Percentiles rank a stretch among this genome's conserved stretches.
These are phyloP conservation scores for Phorcus lineatus DNA, from an alignment of 2,888 invertebrate genomes.

Conservation along the genomic window DNA sequence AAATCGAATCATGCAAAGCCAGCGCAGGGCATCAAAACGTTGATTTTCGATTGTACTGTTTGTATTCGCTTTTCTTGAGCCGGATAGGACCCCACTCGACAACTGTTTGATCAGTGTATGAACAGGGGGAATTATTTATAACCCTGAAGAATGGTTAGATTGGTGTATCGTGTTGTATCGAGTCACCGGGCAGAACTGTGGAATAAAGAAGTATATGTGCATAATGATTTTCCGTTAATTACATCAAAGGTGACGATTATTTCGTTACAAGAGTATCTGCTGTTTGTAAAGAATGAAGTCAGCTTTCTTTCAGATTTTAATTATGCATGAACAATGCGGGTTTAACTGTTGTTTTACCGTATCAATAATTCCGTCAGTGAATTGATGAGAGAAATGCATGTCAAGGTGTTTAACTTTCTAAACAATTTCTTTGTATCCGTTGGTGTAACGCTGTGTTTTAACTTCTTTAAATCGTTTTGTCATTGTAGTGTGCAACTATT, in stretches of 20 bases:
- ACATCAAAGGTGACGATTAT: conserved; percentile 3
- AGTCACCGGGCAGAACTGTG: not conserved
- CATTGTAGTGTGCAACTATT: too few relatives aligned
- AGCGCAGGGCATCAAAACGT: not conserved
- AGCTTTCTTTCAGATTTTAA: conserved; percentile 13
- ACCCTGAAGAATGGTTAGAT: not conserved
- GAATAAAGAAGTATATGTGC: not conserved
- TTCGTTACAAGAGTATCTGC: not conserved
- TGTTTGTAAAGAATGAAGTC: not conserved
- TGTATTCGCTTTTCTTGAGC: not conserved
- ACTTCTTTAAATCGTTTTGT: too few relatives aligned
- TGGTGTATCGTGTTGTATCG: not conserved
- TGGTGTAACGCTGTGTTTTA: too few relatives aligned
- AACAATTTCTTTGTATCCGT: not conserved
- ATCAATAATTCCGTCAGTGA: not conserved
- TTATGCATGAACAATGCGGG: conserved; percentile 1
- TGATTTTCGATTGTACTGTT: conserved; percentile 7
- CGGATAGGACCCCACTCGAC: not conserved
- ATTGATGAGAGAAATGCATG: too few relatives aligned
- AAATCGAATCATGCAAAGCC: conserved; percentile 8
- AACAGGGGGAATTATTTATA: conserved; percentile 14
- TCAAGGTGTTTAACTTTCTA: too few relatives aligned
- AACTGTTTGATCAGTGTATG: not conserved
- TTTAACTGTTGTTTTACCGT: not conserved
- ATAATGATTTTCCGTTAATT: conserved; percentile 3